Conservation (phyloP, 2,888 invertebrate genomes). For the Buathra laborator region DNA sequence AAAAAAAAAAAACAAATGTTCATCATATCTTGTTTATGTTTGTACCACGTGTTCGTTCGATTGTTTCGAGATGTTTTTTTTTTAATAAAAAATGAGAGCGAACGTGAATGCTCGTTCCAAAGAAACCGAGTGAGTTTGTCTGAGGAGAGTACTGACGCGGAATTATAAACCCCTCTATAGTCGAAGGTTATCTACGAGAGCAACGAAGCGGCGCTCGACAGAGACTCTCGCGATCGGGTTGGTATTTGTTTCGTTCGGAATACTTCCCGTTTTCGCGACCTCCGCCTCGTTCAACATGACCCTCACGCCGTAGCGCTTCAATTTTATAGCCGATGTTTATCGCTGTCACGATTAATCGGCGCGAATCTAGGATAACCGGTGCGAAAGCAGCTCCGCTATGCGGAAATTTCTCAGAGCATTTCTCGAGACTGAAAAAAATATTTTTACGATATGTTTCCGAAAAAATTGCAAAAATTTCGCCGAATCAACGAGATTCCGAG, state of each 20-base stretch:
- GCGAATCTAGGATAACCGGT: conserved; percentile 35
- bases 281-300: conserved; percentile 3
- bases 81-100: conserved; percentile 70
- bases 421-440: not conserved
- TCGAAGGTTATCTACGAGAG: not conserved
- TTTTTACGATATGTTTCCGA: not conserved
- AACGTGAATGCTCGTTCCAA: conserved; percentile 77
- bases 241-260: not conserved
- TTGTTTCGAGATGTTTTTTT: conserved; percentile 49
- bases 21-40: conserved; percentile 30
- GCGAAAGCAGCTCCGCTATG: not conserved
- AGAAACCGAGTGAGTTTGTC: conserved; percentile 72
- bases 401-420: conserved; percentile 10
- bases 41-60: conserved; percentile 48
- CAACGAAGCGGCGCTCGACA: not conserved
- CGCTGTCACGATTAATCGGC: conserved; percentile 43
- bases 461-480: conserved; percentile 14
- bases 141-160: not conserved
- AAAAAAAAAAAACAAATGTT: conserved; percentile 9
- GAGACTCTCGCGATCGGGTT: not conserved
- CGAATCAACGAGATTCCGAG: not conserved
- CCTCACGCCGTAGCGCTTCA: not conserved
- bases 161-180: not conserved
- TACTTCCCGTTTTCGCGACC: not conserved
- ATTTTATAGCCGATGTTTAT: not conserved